phyloP scores from a whole-genome alignment of 2,113 vertebrate species.

The Sialia sialis region DNA sequence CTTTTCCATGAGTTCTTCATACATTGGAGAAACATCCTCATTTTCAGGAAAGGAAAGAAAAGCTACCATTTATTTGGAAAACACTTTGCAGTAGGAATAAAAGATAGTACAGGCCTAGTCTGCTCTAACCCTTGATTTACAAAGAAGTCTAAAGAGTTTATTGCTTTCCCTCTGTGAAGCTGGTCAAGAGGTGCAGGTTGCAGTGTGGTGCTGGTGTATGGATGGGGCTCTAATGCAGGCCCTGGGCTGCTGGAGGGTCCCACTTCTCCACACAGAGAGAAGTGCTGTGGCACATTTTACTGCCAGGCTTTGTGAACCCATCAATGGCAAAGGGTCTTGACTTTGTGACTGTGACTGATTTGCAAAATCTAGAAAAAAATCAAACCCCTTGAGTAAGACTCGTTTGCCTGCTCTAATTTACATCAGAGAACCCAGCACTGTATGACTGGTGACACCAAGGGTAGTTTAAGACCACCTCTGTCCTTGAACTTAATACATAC shows the following conservation, averaged over 20 bases:
- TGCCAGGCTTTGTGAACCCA: not conserved
- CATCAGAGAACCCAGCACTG: not conserved
- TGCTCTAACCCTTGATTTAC: not conserved
- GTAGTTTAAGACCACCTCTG: not conserved
- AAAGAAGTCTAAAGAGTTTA: not conserved
- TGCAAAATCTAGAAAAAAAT: not conserved
- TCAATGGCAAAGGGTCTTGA: not conserved
- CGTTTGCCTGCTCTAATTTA: not conserved
- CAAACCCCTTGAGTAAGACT: not conserved
- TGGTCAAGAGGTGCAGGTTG: not conserved
- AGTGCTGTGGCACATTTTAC: not conserved
- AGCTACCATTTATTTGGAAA: not conserved
- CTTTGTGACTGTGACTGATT: not conserved
- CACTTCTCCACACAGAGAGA: not conserved
- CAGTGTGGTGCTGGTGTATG: not conserved
- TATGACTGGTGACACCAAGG: not conserved
- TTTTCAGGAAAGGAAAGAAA: slow-evolving; percentile 3
- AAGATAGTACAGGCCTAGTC: not conserved
- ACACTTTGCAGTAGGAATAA: not conserved
- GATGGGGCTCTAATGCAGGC: not conserved
- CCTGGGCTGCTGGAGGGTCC: not conserved
- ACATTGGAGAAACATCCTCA: not conserved
- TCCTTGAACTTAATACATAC: not conserved
- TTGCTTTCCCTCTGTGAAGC: not conserved
- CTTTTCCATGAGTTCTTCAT: not conserved